These are phyloP conservation scores for Atherinosoma microstoma DNA, from an alignment of 2,797 vertebrate species.

Conservation along the genomic window DNA sequence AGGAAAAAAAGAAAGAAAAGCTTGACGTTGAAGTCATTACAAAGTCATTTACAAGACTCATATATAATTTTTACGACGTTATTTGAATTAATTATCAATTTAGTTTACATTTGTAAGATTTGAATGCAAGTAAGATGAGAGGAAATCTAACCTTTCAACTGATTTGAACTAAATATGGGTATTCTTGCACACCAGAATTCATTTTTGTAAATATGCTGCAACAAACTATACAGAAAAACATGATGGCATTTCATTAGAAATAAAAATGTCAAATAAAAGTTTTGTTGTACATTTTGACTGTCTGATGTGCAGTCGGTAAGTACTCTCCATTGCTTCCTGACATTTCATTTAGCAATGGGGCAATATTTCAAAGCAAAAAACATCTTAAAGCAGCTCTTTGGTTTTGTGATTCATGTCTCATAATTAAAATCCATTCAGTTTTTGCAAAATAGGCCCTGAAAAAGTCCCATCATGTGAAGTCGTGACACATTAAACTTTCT, in stretches of 20 bases:
- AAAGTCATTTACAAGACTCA: neutral
- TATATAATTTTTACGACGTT: neutral
- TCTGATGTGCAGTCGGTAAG: neutral
- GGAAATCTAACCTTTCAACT: neutral
- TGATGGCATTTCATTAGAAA: constrained; percentile 7
- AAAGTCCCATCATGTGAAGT: constrained; percentile 16
- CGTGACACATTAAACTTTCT: constrained; percentile 19
- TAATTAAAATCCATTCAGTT: constrained; percentile 30
- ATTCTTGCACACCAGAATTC: neutral
- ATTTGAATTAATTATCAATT: neutral
- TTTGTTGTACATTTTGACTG: neutral
- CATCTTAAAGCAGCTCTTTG: constrained; percentile 16
- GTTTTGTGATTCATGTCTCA: constrained; percentile 12
- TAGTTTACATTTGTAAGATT: neutral
- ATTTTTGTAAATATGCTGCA: constrained; percentile 6
- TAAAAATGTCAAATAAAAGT: neutral
- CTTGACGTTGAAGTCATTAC: neutral
- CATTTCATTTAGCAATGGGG: constrained; percentile 24
- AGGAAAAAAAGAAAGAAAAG: neutral
- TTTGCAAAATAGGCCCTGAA: constrained; percentile 1
- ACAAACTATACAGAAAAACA: neutral
- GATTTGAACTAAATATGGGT: neutral
- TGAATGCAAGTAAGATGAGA: neutral
- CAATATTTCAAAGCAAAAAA: constrained; percentile 9
- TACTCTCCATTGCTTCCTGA: constrained; percentile 14